These are phyloP conservation scores for Myotis daubentonii DNA, from an alignment of 2,797 vertebrate species.

Conservation along the genomic window DNA sequence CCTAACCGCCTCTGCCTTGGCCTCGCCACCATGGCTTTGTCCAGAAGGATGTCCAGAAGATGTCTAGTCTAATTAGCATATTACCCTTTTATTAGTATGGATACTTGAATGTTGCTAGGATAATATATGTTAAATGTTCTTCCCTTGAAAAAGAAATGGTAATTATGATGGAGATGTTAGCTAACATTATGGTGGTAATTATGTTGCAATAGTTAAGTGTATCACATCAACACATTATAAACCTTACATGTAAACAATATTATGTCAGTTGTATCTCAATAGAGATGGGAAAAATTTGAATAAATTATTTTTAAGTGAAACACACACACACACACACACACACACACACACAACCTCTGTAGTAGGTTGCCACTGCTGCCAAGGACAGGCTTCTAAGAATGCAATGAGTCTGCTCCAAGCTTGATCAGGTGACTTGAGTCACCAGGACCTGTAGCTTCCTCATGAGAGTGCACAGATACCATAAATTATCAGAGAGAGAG, in stretches of 20 bases:
- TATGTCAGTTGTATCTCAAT: not conserved
- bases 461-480: fast-evolving
- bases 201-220: not conserved
- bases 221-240: not conserved
- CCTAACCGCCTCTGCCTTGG: too few relatives aligned
- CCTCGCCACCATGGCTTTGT: too few relatives aligned
- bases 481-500: too few relatives aligned
- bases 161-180: not conserved
- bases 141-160: not conserved
- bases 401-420: too few relatives aligned
- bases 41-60: too few relatives aligned
- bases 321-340: too few relatives aligned
- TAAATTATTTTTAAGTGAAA: not conserved
- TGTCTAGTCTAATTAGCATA: too few relatives aligned
- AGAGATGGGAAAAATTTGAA: not conserved
- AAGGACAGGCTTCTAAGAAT: not conserved
- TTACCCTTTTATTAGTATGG: not conserved
- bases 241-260: not conserved
- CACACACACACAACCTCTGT: too few relatives aligned
- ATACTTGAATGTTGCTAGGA: not conserved
- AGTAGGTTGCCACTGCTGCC: not conserved
- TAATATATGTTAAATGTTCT: not conserved
- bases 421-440: not conserved
- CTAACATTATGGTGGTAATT: not conserved
- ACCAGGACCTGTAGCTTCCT: not conserved